Percentiles rank a stretch among this genome's conserved stretches.
These are phyloP conservation scores for Araneus ventricosus DNA, from an alignment of 1,140 invertebrate genomes.

Conservation along the genomic window DNA sequence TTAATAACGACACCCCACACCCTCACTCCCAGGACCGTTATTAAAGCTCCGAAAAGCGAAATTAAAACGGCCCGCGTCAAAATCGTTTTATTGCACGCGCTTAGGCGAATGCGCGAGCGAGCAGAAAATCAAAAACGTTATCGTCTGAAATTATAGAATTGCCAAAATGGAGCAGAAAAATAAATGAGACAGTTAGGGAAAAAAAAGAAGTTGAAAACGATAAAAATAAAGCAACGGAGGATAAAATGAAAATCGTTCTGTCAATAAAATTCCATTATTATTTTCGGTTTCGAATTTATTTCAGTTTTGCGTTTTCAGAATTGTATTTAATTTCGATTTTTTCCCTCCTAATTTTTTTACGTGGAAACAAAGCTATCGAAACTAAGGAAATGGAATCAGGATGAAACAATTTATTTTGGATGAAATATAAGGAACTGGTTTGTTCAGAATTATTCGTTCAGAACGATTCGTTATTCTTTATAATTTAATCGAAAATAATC, in stretches of 20 bases:
- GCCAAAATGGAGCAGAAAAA: neutral
- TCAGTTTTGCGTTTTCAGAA: neutral
- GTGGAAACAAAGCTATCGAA: too few relatives aligned
- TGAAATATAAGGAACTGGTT: too few relatives aligned
- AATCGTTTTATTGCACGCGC: slow-evolving; percentile 29
- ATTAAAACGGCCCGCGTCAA: slow-evolving; percentile 37
- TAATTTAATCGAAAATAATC: too few relatives aligned
- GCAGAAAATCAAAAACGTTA: neutral
- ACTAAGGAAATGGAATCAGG: too few relatives aligned
- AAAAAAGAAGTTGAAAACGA: neutral
- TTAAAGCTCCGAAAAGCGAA: neutral
- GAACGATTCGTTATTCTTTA: too few relatives aligned
- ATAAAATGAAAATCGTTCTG: neutral
- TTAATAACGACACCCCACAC: slow-evolving; percentile 32
- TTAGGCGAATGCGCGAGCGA: neutral
- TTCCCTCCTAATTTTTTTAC: too few relatives aligned
- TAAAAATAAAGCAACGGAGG: neutral
- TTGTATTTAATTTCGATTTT: too few relatives aligned
- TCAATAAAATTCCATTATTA: neutral
- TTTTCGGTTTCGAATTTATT: neutral
- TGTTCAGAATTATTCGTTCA: too few relatives aligned
- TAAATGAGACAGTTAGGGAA: neutral
- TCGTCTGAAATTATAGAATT: slow-evolving; percentile 30
- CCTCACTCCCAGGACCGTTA: neutral
- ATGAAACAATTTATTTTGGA: too few relatives aligned